Evolutionary conservation across 2,888 invertebrate genomes (phyloP), one percentile per base, ranked within the genome.

Genomic region (Lasioglossum marginatum): DNA sequence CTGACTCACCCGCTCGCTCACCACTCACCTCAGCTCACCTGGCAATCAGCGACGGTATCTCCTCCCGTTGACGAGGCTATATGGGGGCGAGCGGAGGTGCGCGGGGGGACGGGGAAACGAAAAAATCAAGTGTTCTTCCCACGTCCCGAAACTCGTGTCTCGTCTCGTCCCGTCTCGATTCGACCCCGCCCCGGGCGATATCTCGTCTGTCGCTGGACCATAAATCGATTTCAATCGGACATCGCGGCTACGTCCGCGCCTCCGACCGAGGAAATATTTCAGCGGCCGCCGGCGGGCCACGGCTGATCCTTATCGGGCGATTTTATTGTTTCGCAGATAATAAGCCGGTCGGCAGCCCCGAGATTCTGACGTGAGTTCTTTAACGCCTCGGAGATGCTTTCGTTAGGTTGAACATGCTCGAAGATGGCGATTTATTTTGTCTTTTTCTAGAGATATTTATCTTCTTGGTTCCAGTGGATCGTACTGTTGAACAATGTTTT

Each of bases 131-230:
- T 72, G 83, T 57, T 57, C 93, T 92, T 92, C 92, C 93, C 93
- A 92, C 92, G 92, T 92, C 89, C 87, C 87, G 80, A 91, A 88
- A 90, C 87, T 89, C 88, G 88, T 90, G 89, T 63, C 63, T 63
- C 63, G 63, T 63, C 63, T 57, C 57, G 57, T 63, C 63, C 8
- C 52, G 57, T 92, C 87, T 88, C 89, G 90, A 89, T 89, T 90
- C 90, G 90, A 92, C 89, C 90, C 91, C 91, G 91, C 92, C 92
- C 87, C 88, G 88, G 89, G 90, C 92, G 84, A 89, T 88, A 86
- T 80, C 89, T 87, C 76, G 76, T 83, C 87, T 82, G 86, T 89
- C 89, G 89, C 70, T 83, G 83, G 87, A 77, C 86, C 87, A 83
- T 90, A 91, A 91, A 91, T 90, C 89, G 90, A 92, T 91, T 91